Evolutionary conservation across 2,113 vertebrate species (phyloP).

Genomic region (Falco punctatus): DNA sequence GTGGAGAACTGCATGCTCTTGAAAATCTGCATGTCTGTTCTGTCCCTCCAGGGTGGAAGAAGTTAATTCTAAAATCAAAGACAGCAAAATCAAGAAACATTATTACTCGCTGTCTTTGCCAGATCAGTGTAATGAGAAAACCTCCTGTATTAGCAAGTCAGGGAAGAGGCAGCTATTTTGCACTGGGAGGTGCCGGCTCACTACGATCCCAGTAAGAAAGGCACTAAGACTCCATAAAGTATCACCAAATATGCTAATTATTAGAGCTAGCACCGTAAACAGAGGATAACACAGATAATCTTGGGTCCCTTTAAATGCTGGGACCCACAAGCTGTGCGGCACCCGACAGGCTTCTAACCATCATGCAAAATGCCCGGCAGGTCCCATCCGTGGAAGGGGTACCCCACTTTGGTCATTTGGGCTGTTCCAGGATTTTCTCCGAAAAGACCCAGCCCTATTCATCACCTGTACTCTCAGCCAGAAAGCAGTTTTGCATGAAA

Average conservation of each 20-base stretch:
- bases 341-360: too few relatives aligned
- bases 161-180: background rate
- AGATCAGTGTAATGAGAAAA: background rate
- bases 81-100: background rate
- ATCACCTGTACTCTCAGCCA: too few relatives aligned
- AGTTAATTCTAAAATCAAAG: background rate
- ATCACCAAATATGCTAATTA: background rate
- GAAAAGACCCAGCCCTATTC: background rate
- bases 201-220: background rate
- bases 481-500: background rate
- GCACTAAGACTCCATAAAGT: fast-evolving
- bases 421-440: too few relatives aligned
- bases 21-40: too few relatives aligned
- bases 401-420: fast-evolving
- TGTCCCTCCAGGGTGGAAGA: background rate
- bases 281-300: background rate
- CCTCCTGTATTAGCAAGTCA: background rate
- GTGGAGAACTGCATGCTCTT: background rate
- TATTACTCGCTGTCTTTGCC: too few relatives aligned
- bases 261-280: background rate
- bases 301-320: background rate
- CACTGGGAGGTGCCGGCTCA: background rate
- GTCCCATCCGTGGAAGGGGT: fast-evolving
- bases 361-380: fast-evolving
- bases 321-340: background rate